A percentile compares a stretch with the other conserved stretches of the same genome.
Evolutionary conservation across 2,888 invertebrate genomes (phyloP).

Genomic region (Orthosia gracilis): DNA sequence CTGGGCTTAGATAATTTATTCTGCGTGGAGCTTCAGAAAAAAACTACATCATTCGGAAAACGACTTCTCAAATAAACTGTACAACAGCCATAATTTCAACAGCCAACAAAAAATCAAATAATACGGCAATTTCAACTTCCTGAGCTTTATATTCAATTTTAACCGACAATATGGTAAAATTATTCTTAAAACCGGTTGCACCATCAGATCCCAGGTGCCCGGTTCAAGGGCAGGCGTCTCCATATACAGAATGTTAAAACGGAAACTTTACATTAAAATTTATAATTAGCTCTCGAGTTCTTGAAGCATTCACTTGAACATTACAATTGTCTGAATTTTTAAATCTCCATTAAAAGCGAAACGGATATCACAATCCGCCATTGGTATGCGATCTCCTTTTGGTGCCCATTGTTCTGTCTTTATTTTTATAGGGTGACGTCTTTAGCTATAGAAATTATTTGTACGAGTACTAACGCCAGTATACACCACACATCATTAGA

Average conservation of each 20-base stretch:
- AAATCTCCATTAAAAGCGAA: slow-evolving; percentile 24
- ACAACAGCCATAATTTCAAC: slow-evolving; percentile 16
- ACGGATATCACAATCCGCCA: slow-evolving; percentile 32
- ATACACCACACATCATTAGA: background rate
- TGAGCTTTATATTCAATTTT: slow-evolving; percentile 41
- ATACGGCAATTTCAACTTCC: slow-evolving; percentile 24
- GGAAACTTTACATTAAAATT: slow-evolving; percentile 55
- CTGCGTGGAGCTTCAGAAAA: background rate
- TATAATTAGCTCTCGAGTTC: slow-evolving; percentile 52
- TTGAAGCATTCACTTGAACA: slow-evolving; percentile 38
- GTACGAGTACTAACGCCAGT: no score
- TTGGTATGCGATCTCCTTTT: slow-evolving; percentile 24
- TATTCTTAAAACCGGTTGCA: slow-evolving; percentile 62
- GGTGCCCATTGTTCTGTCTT: slow-evolving; percentile 44
- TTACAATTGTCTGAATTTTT: slow-evolving; percentile 32
- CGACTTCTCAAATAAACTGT: background rate
- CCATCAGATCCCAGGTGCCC: slow-evolving; percentile 52
- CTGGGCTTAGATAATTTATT: background rate
- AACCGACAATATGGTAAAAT: slow-evolving; percentile 44
- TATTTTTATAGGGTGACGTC: slow-evolving; percentile 26
- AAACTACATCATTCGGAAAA: background rate
- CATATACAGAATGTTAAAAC: slow-evolving; percentile 53
- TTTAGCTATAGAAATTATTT: background rate
- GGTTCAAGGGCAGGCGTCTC: slow-evolving; percentile 63
- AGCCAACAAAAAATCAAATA: slow-evolving; percentile 32